These are phyloP conservation scores for Lacerta bilineata DNA, from an alignment of 2,797 vertebrate species.

Conservation along the genomic window DNA sequence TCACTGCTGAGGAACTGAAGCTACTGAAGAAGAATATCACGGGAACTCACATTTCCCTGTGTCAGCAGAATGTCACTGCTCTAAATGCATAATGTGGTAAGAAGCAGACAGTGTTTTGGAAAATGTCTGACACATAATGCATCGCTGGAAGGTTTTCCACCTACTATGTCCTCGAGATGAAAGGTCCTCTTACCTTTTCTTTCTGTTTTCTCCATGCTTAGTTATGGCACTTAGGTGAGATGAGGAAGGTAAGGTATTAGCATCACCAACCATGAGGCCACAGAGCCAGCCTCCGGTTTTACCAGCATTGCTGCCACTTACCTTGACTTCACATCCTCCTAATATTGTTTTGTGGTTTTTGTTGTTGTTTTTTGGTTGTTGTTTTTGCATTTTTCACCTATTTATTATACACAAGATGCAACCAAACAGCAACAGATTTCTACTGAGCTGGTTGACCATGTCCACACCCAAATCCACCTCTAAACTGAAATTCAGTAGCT, in stretches of 20 bases:
- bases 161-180: slow-evolving; percentile 26
- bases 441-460: no score
- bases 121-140: neutral
- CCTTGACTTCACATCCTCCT: no score
- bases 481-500: no score
- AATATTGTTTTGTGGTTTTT: no score
- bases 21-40: slow-evolving; percentile 15
- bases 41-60: slow-evolving; percentile 13
- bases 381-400: no score
- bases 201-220: slow-evolving; percentile 61
- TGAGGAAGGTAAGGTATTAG: slow-evolving; percentile 49
- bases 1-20: slow-evolving; percentile 13
- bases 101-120: slow-evolving; percentile 9
- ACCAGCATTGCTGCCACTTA: no score
- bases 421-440: no score
- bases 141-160: slow-evolving; percentile 27
- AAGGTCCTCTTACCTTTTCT: slow-evolving; percentile 35
- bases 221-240: slow-evolving; percentile 35
- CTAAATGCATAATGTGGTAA: neutral
- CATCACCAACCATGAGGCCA: no score
- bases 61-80: slow-evolving; percentile 17
- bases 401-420: no score
- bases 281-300: no score
- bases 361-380: no score
- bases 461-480: no score